phyloP scores from a whole-genome alignment of 64 coral and sea anemone species.

The Hydrozoanthus tunicans region DNA sequence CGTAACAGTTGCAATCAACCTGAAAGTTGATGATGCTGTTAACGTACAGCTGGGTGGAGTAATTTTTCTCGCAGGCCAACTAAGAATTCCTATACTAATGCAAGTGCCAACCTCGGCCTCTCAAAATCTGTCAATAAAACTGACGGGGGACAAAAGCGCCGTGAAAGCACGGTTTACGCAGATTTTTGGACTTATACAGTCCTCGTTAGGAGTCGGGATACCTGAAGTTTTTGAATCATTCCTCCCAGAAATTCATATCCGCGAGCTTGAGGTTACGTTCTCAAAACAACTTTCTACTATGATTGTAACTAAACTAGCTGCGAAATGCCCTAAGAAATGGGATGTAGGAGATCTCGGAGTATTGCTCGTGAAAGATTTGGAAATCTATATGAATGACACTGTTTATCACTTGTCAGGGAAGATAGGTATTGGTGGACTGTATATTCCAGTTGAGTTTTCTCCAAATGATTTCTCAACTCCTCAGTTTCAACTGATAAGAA shows the following conservation, averaged over 20 bases:
- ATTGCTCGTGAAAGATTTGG: slow-evolving; percentile 13
- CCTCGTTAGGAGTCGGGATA: slow-evolving; percentile 14
- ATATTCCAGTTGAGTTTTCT: slow-evolving; percentile 26
- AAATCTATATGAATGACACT: not conserved
- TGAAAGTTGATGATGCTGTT: slow-evolving; percentile 44
- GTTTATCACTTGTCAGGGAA: not conserved
- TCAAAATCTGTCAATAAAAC: slow-evolving; percentile 48
- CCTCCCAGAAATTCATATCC: slow-evolving; percentile 55
- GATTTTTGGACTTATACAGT: slow-evolving; percentile 35
- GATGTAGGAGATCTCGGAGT: slow-evolving; percentile 56
- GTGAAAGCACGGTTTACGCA: slow-evolving; percentile 23
- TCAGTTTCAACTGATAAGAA: slow-evolving; percentile 31
- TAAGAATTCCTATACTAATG: slow-evolving; percentile 69
- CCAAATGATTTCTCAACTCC: slow-evolving; percentile 16
- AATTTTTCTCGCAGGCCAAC: slow-evolving; percentile 26
- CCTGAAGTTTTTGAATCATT: slow-evolving; percentile 40
- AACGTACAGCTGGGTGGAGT: slow-evolving; percentile 27
- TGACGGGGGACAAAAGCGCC: not conserved
- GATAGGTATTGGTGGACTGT: slow-evolving; percentile 35
- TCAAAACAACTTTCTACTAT: slow-evolving; percentile 23
- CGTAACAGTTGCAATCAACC: slow-evolving; percentile 14
- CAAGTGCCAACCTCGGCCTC: slow-evolving; percentile 34
- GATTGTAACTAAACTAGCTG: slow-evolving; percentile 23
- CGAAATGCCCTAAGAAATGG: slow-evolving; percentile 27
- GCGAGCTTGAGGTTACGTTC: slow-evolving; percentile 46